phyloP scores from a whole-genome alignment of 2,888 invertebrate genomes.

The Drosophila hamatofila region DNA sequence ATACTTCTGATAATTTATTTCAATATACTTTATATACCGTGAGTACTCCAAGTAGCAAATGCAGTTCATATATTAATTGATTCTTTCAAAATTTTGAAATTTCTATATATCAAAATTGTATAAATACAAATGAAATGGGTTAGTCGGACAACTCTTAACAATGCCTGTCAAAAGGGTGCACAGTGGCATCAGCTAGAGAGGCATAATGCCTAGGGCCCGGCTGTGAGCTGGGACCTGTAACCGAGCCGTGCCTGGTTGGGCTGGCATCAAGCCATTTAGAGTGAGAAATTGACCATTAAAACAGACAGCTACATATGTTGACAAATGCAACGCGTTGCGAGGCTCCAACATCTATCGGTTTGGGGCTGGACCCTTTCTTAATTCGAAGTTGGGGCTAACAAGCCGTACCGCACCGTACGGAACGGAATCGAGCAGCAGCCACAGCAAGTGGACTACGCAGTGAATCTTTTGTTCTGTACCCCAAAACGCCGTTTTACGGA shows the following conservation, averaged over 20 bases:
- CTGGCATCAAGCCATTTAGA: conserved; percentile 75
- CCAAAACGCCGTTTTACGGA: conserved; percentile 16
- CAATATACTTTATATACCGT: neutral
- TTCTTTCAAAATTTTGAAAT: neutral
- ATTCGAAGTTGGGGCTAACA: conserved; percentile 33
- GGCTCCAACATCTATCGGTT: neutral
- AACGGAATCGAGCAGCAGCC: conserved; percentile 21
- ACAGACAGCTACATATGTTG: conserved; percentile 78
- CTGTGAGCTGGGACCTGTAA: conserved; percentile 17
- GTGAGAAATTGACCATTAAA: conserved; percentile 84
- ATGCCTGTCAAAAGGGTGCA: conserved; percentile 17
- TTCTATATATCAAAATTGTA: neutral
- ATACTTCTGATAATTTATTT: neutral
- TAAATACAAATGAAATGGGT: neutral
- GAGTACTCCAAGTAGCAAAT: too few species aligned
- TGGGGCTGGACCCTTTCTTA: conserved; percentile 22
- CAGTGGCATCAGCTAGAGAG: conserved; percentile 12
- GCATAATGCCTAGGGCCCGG: neutral
- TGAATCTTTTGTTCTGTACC: conserved; percentile 35
- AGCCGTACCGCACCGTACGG: conserved; percentile 1
- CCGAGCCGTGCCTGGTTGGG: conserved; percentile 20
- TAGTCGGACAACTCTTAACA: conserved; percentile 1
- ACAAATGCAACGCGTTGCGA: conserved; percentile 72
- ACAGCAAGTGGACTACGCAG: conserved; percentile 50
- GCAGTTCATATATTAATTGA: too few species aligned